These are phyloP conservation scores for Pseudoips prasinana DNA, from an alignment of 2,888 invertebrate species.

Conservation along the genomic window DNA sequence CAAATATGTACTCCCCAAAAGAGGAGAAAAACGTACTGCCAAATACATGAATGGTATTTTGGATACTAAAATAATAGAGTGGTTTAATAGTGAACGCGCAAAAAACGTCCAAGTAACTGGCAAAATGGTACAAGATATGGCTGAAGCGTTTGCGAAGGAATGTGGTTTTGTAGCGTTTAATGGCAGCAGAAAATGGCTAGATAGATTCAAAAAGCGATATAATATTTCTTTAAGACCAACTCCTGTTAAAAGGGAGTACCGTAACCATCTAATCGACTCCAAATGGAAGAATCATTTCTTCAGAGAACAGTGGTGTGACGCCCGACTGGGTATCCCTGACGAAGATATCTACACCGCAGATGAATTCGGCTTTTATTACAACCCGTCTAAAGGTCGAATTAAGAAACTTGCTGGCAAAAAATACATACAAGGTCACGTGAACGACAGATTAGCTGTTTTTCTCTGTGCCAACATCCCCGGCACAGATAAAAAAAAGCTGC, in stretches of 20 bases:
- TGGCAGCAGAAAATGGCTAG: slow-evolving; percentile 52
- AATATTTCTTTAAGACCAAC: slow-evolving; percentile 38
- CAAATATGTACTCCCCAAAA: slow-evolving; percentile 38
- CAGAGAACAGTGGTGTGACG: slow-evolving; percentile 49
- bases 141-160: slow-evolving; percentile 46
- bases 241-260: slow-evolving; percentile 32
- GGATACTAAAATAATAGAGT: slow-evolving; percentile 40
- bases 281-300: slow-evolving; percentile 51
- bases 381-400: slow-evolving; percentile 48
- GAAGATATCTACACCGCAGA: slow-evolving; percentile 51
- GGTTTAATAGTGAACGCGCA: slow-evolving; percentile 38
- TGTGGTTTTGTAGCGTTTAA: slow-evolving; percentile 47
- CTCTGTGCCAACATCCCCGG: slow-evolving; percentile 47
- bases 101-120: slow-evolving; percentile 41
- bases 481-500: slow-evolving; percentile 42
- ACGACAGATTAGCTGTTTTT: slow-evolving; percentile 46
- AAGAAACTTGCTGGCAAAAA: slow-evolving; percentile 46
- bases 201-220: slow-evolving; percentile 47
- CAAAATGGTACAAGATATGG: slow-evolving; percentile 44
- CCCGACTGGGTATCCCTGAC: slow-evolving; percentile 37
- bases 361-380: slow-evolving; percentile 48
- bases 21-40: slow-evolving; percentile 28
- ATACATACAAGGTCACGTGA: slow-evolving; percentile 45
- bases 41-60: slow-evolving; percentile 43
- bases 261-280: slow-evolving; percentile 34